Evolutionary conservation across 2,888 invertebrate species (phyloP).

Genomic region (Volucella bombylans): DNA sequence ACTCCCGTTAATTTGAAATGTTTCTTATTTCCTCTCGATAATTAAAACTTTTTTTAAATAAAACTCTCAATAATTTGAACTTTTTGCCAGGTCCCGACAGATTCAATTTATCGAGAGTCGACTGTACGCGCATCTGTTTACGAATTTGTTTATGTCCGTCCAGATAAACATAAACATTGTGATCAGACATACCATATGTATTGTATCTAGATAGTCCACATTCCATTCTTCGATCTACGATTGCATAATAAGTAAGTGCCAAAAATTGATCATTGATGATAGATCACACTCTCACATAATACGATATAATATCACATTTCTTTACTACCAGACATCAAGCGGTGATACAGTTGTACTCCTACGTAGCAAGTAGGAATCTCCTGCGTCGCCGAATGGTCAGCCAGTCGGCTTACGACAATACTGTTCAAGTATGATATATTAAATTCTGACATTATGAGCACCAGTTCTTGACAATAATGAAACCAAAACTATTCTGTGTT

Average conservation of each 20-base stretch:
- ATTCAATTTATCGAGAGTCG: constrained; percentile 19
- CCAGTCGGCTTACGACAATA: neutral
- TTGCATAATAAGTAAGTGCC: constrained; percentile 45
- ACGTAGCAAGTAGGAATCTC: constrained; percentile 11
- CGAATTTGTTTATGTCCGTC: too few species aligned
- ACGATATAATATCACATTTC: constrained; percentile 51
- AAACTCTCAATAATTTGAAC: constrained; percentile 10
- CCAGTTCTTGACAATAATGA: constrained; percentile 8
- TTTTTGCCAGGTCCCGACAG: constrained; percentile 15
- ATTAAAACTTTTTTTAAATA: neutral
- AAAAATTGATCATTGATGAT: constrained; percentile 51
- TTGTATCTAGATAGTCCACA: constrained; percentile 9
- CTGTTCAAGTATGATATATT: neutral
- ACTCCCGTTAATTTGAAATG: too few species aligned
- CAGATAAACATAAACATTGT: neutral
- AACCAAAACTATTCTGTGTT: constrained; percentile 29
- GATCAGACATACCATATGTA: constrained; percentile 23
- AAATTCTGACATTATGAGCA: neutral
- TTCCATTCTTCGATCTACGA: constrained; percentile 36
- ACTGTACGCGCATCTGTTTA: neutral
- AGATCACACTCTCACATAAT: constrained; percentile 49
- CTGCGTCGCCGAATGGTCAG: constrained; percentile 16
- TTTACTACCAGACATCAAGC: constrained; percentile 21
- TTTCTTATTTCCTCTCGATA: neutral
- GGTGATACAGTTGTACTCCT: constrained; percentile 2